Evolutionary conservation across 2,888 invertebrate genomes (phyloP), one percentile per base, ranked within the genome.

Genomic region (Cartodere bifasciata): DNA sequence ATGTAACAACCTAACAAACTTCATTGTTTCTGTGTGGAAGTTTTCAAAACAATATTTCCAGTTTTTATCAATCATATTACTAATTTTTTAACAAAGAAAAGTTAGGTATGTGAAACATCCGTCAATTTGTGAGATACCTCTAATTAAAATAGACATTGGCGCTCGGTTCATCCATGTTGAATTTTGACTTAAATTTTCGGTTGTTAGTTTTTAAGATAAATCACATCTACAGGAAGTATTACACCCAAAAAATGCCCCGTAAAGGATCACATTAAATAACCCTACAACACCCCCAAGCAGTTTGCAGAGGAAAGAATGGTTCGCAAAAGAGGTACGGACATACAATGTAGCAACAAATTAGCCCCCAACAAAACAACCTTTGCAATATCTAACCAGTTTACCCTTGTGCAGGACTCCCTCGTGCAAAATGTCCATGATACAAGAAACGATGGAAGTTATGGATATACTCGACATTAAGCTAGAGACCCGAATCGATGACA

Each of bases 401-500:
- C 3, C 17, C 4, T 2, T 10, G 25, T 38, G 28, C 33, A 47
- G 49, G 44, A 45, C 40, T 46, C 36, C 44, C 41, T 34, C 43
- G 44, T 41, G 46, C 44, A 39, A 48, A 42, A 39, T 42, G 35
- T 32, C 40, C 38, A 31, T 40, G 34, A 37, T 43, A 44, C 38
- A 31, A 39, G 34, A 37, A 43, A 44, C 23, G 32, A 33, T 35
- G 31, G 32, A 43, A 44, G 48, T 49, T 34, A 51, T 51, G 51
- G 51, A 51, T 47, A 40, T 43, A 33, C 40, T 39, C 24, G 37
- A 40, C 35, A 45, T 39, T 32, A 32, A 44, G 30, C 38, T 40
- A 47, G 48, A 45, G 39, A 44, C 51, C 42, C 47, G 49, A 39
- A 39, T 47, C 27, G 45, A 48, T 35, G 53, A 52, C 36, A 52